Percentiles rank a stretch among this genome's conserved stretches.
phyloP scores from a whole-genome alignment of 2,888 invertebrate species.

The Nemapogon koenigi region DNA sequence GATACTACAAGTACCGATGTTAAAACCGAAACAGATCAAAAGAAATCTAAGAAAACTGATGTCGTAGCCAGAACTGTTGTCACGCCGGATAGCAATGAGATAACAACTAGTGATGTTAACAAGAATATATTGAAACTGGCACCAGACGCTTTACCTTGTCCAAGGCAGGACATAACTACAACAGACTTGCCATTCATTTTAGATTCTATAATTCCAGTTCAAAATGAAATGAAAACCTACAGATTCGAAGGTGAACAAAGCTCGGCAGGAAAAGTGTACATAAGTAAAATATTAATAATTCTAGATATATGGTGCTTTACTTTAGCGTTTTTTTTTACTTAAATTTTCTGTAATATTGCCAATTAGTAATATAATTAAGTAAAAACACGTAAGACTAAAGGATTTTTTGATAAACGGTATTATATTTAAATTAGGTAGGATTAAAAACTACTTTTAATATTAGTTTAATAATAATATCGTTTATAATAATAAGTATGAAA shows the following conservation, averaged over 20 bases:
- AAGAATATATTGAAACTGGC: conserved; percentile 45
- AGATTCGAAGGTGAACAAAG: conserved; percentile 6
- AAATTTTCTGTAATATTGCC: conserved; percentile 1
- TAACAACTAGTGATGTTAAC: conserved; percentile 28
- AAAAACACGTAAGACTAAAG: too few species aligned
- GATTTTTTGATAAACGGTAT: too few species aligned
- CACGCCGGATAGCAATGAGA: conserved; percentile 23
- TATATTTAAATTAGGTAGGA: too few species aligned
- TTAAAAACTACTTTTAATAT: too few species aligned
- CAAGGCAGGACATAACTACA: conserved; percentile 37
- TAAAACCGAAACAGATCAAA: conserved; percentile 24
- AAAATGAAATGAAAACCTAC: conserved; percentile 55
- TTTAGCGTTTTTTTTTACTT: conserved; percentile 5
- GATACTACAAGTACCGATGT: conserved; percentile 36
- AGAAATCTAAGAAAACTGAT: conserved; percentile 35
- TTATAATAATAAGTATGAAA: too few species aligned
- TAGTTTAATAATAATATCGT: too few species aligned
- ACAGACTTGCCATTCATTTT: conserved; percentile 40
- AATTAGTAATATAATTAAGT: too few species aligned
- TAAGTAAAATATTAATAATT: not conserved
- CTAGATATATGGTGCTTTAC: conserved; percentile 4
- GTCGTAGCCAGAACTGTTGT: conserved; percentile 20
- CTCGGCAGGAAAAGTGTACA: not conserved
- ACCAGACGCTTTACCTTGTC: conserved; percentile 48
- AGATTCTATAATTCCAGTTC: conserved; percentile 42